These are phyloP conservation scores for Caenorhabditis remanei DNA, from an alignment of 1,140 invertebrate species.

Conservation along the genomic window DNA sequence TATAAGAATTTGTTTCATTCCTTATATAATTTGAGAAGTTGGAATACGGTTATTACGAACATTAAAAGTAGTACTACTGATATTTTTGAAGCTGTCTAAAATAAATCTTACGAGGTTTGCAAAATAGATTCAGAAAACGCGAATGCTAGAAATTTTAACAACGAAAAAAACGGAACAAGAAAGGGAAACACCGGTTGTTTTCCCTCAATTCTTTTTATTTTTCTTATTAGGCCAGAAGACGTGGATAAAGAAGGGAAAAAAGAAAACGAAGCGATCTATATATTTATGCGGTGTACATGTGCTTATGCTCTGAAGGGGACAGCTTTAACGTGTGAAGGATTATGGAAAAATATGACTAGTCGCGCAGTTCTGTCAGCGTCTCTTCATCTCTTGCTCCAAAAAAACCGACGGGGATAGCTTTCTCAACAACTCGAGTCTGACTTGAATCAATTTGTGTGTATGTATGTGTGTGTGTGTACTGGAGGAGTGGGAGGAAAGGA, in stretches of 20 bases:
- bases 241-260: neutral
- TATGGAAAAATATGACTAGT: slow-evolving; percentile 52
- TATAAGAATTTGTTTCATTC: too few species aligned
- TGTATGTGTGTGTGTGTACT: slow-evolving; percentile 35
- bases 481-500: slow-evolving; percentile 6
- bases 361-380: slow-evolving; percentile 36
- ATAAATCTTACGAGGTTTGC: too few species aligned
- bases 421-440: slow-evolving; percentile 50
- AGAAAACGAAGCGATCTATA: slow-evolving; percentile 27
- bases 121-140: neutral
- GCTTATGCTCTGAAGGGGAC: slow-evolving; percentile 40
- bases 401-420: slow-evolving; percentile 44
- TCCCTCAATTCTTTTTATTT: slow-evolving; percentile 35
- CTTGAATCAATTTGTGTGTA: slow-evolving; percentile 45
- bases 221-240: slow-evolving; percentile 6
- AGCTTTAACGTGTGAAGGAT: slow-evolving; percentile 40
- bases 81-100: too few species aligned
- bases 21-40: too few species aligned
- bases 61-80: too few species aligned
- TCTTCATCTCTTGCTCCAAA: slow-evolving; percentile 47
- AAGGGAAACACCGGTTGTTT: slow-evolving; percentile 9
- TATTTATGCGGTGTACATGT: neutral
- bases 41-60: too few species aligned
- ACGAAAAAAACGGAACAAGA: neutral
- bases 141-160: neutral